Evolutionary conservation across 1,140 invertebrate species (phyloP).

Genomic region (Pemphigus obesinymphae): DNA sequence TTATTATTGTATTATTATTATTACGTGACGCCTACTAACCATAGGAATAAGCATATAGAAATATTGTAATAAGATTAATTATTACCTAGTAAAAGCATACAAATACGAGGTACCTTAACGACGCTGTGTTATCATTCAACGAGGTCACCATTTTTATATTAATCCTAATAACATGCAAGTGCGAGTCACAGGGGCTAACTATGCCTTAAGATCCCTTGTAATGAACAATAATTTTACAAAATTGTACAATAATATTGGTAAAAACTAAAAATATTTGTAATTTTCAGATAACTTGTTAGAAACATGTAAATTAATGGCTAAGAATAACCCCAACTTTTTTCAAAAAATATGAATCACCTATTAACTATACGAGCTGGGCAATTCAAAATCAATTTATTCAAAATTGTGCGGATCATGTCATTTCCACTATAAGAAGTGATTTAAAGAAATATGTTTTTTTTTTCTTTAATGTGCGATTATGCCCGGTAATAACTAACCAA

Average conservation of each 20-base stretch:
- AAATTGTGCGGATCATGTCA: not conserved
- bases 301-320: not conserved
- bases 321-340: not conserved
- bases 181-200: too few species aligned
- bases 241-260: not conserved
- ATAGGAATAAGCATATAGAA: too few species aligned
- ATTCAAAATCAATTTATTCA: not conserved
- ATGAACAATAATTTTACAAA: not conserved
- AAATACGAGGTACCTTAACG: too few species aligned
- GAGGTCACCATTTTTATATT: too few species aligned
- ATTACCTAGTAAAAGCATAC: too few species aligned
- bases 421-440: not conserved
- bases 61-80: too few species aligned
- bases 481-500: not conserved
- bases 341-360: not conserved
- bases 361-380: not conserved
- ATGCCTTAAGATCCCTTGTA: too few species aligned
- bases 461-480: slow-evolving; percentile 8
- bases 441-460: too few species aligned
- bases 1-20: too few species aligned
- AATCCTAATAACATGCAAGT: too few species aligned
- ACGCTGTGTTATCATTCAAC: too few species aligned
- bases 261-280: not conserved
- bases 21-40: too few species aligned
- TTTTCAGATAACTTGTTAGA: not conserved